phyloP scores from a whole-genome alignment of 2,888 invertebrate genomes.

The Emmelina monodactyla region DNA sequence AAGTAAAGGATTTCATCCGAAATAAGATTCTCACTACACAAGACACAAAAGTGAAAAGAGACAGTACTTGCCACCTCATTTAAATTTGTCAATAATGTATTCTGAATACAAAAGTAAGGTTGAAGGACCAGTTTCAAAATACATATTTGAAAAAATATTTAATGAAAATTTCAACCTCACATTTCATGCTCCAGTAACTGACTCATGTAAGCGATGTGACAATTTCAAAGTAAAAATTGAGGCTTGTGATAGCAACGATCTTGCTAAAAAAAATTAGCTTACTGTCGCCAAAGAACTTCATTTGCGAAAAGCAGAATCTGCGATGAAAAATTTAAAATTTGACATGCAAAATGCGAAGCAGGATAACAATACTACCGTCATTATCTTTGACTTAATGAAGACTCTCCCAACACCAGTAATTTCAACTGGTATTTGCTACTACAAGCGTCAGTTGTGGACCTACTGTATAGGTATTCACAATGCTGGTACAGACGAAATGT shows the following conservation, averaged over 20 bases:
- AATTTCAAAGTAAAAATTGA: slow-evolving; percentile 3
- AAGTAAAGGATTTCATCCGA: slow-evolving; percentile 15
- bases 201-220: slow-evolving; percentile 2
- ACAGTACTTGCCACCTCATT: slow-evolving; percentile 7
- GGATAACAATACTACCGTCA: slow-evolving; percentile 13
- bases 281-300: slow-evolving; percentile 8
- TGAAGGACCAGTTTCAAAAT: slow-evolving; percentile 7
- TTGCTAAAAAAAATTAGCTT: slow-evolving; percentile 6
- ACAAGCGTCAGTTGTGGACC: slow-evolving; percentile 18
- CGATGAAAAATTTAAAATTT: slow-evolving; percentile 12
- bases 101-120: slow-evolving; percentile 8
- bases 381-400: slow-evolving; percentile 18
- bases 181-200: slow-evolving; percentile 4
- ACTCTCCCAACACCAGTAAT: slow-evolving; percentile 15
- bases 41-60: slow-evolving; percentile 10
- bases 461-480: slow-evolving; percentile 15
- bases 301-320: slow-evolving; percentile 9
- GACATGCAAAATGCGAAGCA: slow-evolving; percentile 9
- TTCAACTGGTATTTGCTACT: slow-evolving; percentile 19
- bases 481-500: slow-evolving; percentile 14
- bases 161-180: slow-evolving; percentile 3
- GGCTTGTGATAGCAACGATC: slow-evolving; percentile 4
- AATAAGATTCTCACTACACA: too few species aligned
- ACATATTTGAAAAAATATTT: slow-evolving; percentile 9
- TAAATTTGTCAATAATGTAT: slow-evolving; percentile 8